Conservation (phyloP, 2,888 invertebrate genomes). For the Caenorhabditis sp. region DNA sequence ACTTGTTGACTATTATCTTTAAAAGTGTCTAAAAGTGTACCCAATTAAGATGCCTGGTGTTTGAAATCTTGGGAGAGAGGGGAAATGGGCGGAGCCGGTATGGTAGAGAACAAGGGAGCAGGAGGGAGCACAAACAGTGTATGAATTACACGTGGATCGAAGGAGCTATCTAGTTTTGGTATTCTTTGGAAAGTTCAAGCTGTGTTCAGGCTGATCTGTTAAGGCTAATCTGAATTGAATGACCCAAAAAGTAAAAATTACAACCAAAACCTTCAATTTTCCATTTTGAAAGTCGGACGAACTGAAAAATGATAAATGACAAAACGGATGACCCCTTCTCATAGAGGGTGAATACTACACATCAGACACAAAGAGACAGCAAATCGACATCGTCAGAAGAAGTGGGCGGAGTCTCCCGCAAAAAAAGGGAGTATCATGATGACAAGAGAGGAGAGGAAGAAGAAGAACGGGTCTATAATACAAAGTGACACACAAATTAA, state of each 20-base stretch:
- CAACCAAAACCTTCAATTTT: too few species aligned
- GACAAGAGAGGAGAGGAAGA: background rate
- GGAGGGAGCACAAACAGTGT: constrained; percentile 1
- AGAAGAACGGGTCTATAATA: constrained; percentile 62
- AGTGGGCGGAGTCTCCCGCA: constrained; percentile 16
- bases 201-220: too few species aligned
- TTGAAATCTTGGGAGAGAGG: background rate
- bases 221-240: too few species aligned
- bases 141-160: constrained; percentile 7
- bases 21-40: background rate
- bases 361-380: constrained; percentile 2
- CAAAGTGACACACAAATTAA: constrained; percentile 55
- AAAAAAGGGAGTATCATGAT: constrained; percentile 14
- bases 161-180: too few species aligned
- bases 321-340: constrained; percentile 10
- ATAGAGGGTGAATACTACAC: background rate
- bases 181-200: too few species aligned
- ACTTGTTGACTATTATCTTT: background rate
- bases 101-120: background rate
- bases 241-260: too few species aligned
- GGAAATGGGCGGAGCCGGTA: background rate
- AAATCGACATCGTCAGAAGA: constrained; percentile 12
- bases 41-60: background rate
- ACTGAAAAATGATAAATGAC: constrained; percentile 9
- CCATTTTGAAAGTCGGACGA: too few species aligned